A percentile compares a stretch with the other conserved stretches of the same genome.
These are phyloP conservation scores for Pardosa pseudoannulata DNA, from an alignment of 2,888 invertebrate genomes.

Conservation along the genomic window DNA sequence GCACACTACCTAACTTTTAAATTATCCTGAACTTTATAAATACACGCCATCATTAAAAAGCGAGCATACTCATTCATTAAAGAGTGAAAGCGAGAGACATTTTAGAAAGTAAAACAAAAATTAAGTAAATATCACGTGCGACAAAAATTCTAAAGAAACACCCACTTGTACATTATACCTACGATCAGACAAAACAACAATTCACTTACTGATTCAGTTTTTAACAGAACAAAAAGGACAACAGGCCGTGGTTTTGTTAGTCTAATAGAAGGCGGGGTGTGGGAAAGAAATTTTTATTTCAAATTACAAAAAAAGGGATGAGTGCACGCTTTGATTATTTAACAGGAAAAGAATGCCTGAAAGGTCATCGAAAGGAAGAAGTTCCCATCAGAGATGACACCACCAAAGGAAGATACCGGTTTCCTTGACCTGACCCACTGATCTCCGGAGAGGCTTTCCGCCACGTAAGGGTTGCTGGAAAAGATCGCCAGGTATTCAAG, in stretches of 20 bases:
- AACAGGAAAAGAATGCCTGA: constrained; percentile 48
- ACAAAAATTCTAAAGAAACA: neutral
- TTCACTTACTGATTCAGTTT: neutral
- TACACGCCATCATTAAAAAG: no score
- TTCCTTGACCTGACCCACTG: constrained; percentile 72
- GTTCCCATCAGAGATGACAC: constrained; percentile 69
- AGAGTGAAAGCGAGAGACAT: no score
- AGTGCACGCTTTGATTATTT: constrained; percentile 56
- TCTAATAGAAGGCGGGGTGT: neutral
- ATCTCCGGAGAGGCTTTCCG: constrained; percentile 51
- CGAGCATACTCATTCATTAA: no score
- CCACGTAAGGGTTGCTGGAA: constrained; percentile 56
- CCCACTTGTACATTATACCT: neutral
- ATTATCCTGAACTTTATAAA: no score
- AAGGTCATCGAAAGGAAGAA: constrained; percentile 68
- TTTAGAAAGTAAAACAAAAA: no score
- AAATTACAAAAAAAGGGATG: constrained; percentile 19
- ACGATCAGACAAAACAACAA: neutral
- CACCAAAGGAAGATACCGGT: constrained; percentile 69
- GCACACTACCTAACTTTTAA: no score
- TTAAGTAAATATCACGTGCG: no score
- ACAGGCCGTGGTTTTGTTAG: neutral
- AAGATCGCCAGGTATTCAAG: no score
- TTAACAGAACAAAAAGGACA: neutral
- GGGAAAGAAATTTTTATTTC: neutral